These are phyloP conservation scores for Acleris literana DNA, from an alignment of 2,888 invertebrate genomes.

Conservation along the genomic window DNA sequence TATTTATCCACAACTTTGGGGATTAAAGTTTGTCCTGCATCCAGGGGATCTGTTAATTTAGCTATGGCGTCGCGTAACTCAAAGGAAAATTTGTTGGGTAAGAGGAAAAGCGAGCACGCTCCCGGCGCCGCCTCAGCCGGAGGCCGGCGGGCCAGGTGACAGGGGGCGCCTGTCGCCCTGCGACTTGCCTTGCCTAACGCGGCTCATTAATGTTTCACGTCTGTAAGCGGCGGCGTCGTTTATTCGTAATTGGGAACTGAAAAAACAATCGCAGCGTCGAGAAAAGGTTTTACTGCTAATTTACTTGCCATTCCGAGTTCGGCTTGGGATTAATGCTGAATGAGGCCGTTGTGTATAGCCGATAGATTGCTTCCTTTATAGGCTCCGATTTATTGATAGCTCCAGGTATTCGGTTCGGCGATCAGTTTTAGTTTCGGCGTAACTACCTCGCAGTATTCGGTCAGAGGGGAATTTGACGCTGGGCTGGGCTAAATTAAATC, in stretches of 20 bases:
- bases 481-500: slow-evolving; percentile 23
- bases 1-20: too few relatives aligned
- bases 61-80: too few relatives aligned
- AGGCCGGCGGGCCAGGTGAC: slow-evolving; percentile 38
- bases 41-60: too few relatives aligned
- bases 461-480: slow-evolving; percentile 26
- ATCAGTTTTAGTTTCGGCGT: slow-evolving; percentile 27
- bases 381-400: slow-evolving; percentile 31
- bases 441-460: slow-evolving; percentile 11
- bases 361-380: slow-evolving; percentile 34
- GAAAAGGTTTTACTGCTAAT: slow-evolving; percentile 68
- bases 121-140: slow-evolving; percentile 9
- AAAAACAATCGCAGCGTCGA: slow-evolving; percentile 67
- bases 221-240: slow-evolving; percentile 65
- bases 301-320: slow-evolving; percentile 42
- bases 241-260: slow-evolving; percentile 72
- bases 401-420: slow-evolving; percentile 23
- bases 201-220: slow-evolving; percentile 77
- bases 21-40: too few relatives aligned
- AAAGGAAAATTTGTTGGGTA: not conserved
- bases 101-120: slow-evolving; percentile 6
- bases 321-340: slow-evolving; percentile 54
- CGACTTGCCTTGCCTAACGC: slow-evolving; percentile 49
- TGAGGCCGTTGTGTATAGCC: slow-evolving; percentile 44
- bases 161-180: slow-evolving; percentile 41